A percentile compares a stretch with the other conserved stretches of the same genome.
These are phyloP conservation scores for Axis porcinus DNA, from an alignment of 2,113 vertebrate species.

Conservation along the genomic window DNA sequence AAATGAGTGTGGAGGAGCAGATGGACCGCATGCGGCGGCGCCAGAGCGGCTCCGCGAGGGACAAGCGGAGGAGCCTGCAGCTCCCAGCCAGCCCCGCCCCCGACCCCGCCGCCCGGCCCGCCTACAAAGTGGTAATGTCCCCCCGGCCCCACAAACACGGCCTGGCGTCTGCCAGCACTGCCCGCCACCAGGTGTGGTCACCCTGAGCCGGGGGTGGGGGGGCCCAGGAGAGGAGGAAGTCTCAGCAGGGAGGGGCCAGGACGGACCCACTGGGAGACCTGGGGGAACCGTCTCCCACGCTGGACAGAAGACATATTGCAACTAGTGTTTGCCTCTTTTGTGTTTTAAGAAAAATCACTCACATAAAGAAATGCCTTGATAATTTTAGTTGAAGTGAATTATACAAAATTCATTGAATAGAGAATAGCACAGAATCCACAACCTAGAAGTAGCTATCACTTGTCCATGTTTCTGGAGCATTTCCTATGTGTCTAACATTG, in stretches of 20 bases:
- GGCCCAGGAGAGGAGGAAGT: neutral
- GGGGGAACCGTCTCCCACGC: no score
- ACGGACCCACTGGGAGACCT: neutral
- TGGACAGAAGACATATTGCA: neutral
- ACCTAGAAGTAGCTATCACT: neutral
- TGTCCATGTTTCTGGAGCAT: accelerated
- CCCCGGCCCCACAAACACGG: accelerated
- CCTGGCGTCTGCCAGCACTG: neutral
- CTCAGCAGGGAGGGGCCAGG: neutral
- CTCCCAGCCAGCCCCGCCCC: slow-evolving; percentile 84
- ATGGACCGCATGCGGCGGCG: slow-evolving; percentile 92
- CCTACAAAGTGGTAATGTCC: slow-evolving; percentile 91
- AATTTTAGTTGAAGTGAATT: neutral
- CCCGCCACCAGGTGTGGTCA: neutral
- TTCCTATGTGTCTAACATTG: neutral
- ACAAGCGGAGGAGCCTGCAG: slow-evolving; percentile 93
- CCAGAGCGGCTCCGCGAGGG: slow-evolving; percentile 92
- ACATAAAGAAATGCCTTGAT: neutral
- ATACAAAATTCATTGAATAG: neutral
- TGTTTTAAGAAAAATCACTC: neutral
- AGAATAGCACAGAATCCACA: neutral
- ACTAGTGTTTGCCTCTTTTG: neutral
- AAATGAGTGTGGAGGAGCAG: slow-evolving; percentile 97
- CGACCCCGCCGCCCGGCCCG: slow-evolving; percentile 70
- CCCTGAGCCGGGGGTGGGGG: no score